Base-by-base conservation (phyloP, 2,797 vertebrate species). In the Oreochromis mossambicus region DNA sequence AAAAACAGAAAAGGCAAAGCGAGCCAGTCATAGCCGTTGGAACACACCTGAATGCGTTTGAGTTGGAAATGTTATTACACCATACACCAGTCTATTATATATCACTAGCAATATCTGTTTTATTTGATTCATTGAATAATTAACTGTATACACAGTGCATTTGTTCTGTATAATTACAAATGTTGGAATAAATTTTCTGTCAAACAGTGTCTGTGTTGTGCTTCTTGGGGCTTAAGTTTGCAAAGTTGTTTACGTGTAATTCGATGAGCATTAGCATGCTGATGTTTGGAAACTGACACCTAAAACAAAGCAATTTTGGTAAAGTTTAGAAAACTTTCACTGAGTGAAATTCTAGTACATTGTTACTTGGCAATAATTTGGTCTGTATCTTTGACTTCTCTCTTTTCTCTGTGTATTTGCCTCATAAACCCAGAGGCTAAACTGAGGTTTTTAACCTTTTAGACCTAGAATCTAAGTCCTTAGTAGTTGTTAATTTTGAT, bases 11-110 rank as follows among this genome's bases (percentile, higher is more conserved):
- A 80, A 13, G 78, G 77, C 1, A 88, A 87, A 88, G 21, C 76
- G 0, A 80, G 70, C 11, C 55, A 91, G 41, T 94, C 95, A 8
- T 97, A 94, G 87, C 80, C 29, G 56, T 58, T 21, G 83, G 34
- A 81, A 63, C 1, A 4, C 32, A 26, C 17, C 13, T 7, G 54
- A 50, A 14, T 1, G n/a, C 4, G 15, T 8, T 50, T 51, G 51
- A 13, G 78, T 52, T 48, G 61, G 32, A 58, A 32, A 76, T 58
- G 38, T 21, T 80, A 3, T 9, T 48, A 70, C 61, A 66, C 34
- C 61, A 66, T 21, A 66, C 61, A 21, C 34, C 2, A 38, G 34
- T 66, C 19, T 38, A 38, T 66, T 66, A 38, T 66, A 66, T 38
- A 12, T 66, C 61, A 66, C 13, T 66, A 66, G 61, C 11, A 38